Conservation (phyloP, 2,797 vertebrate species). For the Dendrocincla fuliginosa region DNA sequence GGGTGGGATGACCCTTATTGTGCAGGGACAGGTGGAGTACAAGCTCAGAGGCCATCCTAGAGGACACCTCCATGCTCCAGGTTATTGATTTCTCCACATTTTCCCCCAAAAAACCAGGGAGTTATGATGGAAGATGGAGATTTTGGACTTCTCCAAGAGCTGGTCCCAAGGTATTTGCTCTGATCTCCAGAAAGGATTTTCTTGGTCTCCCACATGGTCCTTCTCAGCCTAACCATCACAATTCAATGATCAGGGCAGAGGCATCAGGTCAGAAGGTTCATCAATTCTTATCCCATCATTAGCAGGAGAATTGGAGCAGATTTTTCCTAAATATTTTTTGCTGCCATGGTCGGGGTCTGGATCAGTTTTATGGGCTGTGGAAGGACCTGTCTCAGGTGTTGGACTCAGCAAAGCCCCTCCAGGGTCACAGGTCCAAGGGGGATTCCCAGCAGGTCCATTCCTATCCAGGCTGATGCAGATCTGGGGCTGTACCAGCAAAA, state of each 20-base stretch:
- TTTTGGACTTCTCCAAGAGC: not conserved
- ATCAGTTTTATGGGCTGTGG: too few species aligned
- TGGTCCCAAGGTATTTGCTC: not conserved
- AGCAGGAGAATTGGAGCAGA: not conserved
- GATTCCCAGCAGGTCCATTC: too few species aligned
- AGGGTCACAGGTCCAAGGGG: not conserved
- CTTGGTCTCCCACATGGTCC: too few species aligned
- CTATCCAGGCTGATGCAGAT: too few species aligned
- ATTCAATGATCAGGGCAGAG: not conserved
- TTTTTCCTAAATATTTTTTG: too few species aligned
- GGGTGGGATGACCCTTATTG: not conserved
- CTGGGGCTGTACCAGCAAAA: not conserved
- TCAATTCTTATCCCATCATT: too few species aligned
- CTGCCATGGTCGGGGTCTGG: accelerated
- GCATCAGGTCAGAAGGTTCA: not conserved
- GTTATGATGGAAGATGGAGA: not conserved
- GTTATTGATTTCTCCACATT: not conserved
- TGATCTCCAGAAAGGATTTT: not conserved
- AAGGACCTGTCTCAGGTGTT: not conserved
- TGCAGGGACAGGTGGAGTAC: too few species aligned
- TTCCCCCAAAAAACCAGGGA: too few species aligned
- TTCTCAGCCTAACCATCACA: too few species aligned
- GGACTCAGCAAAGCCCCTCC: not conserved
- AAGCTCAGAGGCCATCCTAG: not conserved
- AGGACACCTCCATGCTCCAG: not conserved